Base-by-base conservation (phyloP, 1,140 invertebrate genomes). In the Trichonephila inaurata region DNA sequence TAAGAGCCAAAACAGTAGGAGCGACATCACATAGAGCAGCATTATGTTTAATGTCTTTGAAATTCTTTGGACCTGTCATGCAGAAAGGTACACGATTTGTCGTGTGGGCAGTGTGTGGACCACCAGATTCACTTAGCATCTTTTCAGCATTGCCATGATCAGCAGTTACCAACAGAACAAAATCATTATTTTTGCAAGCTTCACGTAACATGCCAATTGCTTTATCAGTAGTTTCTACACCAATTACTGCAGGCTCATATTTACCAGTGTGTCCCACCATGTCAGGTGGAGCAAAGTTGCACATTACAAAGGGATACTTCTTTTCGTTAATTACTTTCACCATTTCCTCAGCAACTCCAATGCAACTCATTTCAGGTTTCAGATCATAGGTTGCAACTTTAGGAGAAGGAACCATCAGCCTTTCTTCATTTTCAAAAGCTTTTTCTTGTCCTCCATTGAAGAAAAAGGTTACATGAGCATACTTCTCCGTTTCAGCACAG, bases 401-500 rank as follows among this genome's bases (percentile, higher is more conserved):
- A 12, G 96, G 96, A 61, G 96, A 96, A 12, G 95, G 96, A n/a
- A 96, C 96, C 96, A 96, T 95, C 33, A 94, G 89, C 14, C 96
- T 94, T 40, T 96, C 96, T 95, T 96, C 96, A 28, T 95, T 94
- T 44, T 95, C 95, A 94, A 96, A 96, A 51, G 95, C 95, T 77
- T 95, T 95, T 94, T 96, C 96, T 64, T 95, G 95, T 33, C 96
- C 96, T 40, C 96, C 96, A 93, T 96, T 96, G 95, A 96, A 96
- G 94, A 96, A 96, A 94, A 96, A 96, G 5, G 96, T 96, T 12
- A 96, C 96, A 94, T 96, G 96, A 28, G 96, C 96, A 94, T 96
- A 96, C 87, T 96, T 96, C 93, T 96, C 96, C 14, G 96, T 96
- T 94, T 96, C 96, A 51, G 96, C 96, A 94, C 96, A 96, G 94